A percentile compares a stretch with the other conserved stretches of the same genome.
phyloP scores from a whole-genome alignment of 2,888 invertebrate species.

The Tetramorium bicarinatum region DNA sequence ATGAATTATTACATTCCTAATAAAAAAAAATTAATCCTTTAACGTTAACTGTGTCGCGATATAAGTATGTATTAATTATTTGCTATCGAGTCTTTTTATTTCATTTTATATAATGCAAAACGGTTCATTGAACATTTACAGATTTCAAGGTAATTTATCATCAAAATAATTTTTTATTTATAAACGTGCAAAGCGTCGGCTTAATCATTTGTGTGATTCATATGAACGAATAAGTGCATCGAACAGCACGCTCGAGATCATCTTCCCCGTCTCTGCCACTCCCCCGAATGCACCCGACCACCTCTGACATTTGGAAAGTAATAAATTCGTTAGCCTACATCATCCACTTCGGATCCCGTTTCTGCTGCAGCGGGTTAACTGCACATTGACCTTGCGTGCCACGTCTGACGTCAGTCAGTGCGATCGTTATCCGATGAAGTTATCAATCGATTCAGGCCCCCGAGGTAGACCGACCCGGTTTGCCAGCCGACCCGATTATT shows the following conservation, averaged over 20 bases:
- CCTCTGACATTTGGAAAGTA: slow-evolving; percentile 51
- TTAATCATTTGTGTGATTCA: not conserved
- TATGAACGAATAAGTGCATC: not conserved
- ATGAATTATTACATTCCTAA: slow-evolving; percentile 8
- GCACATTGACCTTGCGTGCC: slow-evolving; percentile 50
- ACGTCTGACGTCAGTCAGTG: slow-evolving; percentile 33
- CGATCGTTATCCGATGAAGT: slow-evolving; percentile 45
- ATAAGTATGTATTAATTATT: not conserved
- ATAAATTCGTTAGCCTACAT: slow-evolving; percentile 56
- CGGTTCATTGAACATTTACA: not conserved
- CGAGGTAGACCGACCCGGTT: slow-evolving; percentile 2
- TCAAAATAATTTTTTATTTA: not conserved
- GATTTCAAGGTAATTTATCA: not conserved
- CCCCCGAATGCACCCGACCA: slow-evolving; percentile 2
- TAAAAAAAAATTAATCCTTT: not conserved
- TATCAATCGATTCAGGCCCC: slow-evolving; percentile 48
- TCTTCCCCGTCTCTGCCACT: not conserved
- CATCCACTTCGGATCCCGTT: slow-evolving; percentile 43
- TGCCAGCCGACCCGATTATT: slow-evolving; percentile 34
- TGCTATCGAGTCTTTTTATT: not conserved
- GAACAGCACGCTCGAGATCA: not conserved
- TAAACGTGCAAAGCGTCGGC: not conserved
- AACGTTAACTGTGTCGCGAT: not conserved
- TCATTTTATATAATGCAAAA: not conserved
- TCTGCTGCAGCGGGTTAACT: slow-evolving; percentile 52